Percentiles rank a stretch among this genome's conserved stretches.
phyloP scores from a whole-genome alignment of 2,797 vertebrate genomes.

The Chiropotes sagulatus region DNA sequence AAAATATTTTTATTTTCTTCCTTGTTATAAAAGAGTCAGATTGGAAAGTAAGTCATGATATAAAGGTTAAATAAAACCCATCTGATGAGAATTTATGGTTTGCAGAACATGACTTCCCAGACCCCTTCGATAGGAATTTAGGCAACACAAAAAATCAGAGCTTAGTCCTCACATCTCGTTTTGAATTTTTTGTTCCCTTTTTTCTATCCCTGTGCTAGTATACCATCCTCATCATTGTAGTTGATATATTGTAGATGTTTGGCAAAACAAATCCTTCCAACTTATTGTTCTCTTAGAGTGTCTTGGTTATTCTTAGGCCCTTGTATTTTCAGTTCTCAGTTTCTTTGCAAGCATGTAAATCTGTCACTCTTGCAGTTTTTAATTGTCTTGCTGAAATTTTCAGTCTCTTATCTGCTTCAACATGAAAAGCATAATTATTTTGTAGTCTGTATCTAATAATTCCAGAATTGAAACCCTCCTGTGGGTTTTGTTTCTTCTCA shows the following conservation, averaged over 20 bases:
- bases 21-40: background rate
- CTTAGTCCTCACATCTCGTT: background rate
- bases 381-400: background rate
- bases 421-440: constrained; percentile 14
- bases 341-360: constrained; percentile 38
- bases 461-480: background rate
- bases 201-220: background rate
- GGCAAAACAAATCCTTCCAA: background rate
- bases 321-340: constrained; percentile 57
- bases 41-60: background rate
- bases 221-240: background rate
- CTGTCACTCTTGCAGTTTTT: background rate
- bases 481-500: background rate
- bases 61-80: background rate
- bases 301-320: constrained; percentile 49
- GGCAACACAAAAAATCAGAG: background rate
- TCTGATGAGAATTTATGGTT: background rate
- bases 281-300: background rate
- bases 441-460: background rate
- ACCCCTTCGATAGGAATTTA: background rate
- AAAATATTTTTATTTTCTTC: background rate
- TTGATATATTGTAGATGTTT: background rate
- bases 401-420: background rate
- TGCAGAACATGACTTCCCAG: background rate
- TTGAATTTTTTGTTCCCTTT: background rate